Base-by-base conservation (phyloP, 2,797 vertebrate species). In the Podarcis siculus region DNA sequence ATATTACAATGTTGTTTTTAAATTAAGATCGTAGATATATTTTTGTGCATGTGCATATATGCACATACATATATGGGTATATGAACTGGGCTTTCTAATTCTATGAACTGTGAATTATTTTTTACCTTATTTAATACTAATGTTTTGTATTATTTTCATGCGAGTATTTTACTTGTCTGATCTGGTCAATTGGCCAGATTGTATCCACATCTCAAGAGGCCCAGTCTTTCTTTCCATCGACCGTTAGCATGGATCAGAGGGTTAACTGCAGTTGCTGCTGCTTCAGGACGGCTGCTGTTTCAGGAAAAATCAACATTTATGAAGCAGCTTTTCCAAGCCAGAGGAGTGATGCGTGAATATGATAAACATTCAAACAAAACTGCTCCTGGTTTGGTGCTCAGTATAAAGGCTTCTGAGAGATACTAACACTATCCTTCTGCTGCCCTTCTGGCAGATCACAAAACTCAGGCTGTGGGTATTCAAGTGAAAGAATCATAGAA, bases 1-100 rank as follows among this genome's bases (percentile, higher is more conserved):
- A 35, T 69, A 78, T 27, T 84, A 87, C 87, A 85, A 66, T 25
- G 77, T 86, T 58, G n/a, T 86, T 92, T 79, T 87, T 73, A 79
- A 80, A 94, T 92, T 91, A 86, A 80, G 86, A 58, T 58, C 79
- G 19, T 23, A 19, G 4, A 61, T 61, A 61, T 61, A 61, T 61
- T 21, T 19, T 19, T 61, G 58, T 61, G 58, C 21, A 61, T 23
- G 21, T 61, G 19, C 21, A 61, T 61, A 61, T 61, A 61, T 61
- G 49, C 49, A 49, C 3, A 49, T 49, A 13, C 49, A 49, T 13
- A 49, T 49, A 49, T 49, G 49, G 49, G 49, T 13, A 49, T 49
- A 49, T 49, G 49, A 45, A 45, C 45, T 61, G 19, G 13, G 58
- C 58, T 61, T 61, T 61, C 5, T 15, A 61, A 4, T 61, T 61